Conservation (phyloP, 1,140 invertebrate genomes). For the Magallana angulata region DNA sequence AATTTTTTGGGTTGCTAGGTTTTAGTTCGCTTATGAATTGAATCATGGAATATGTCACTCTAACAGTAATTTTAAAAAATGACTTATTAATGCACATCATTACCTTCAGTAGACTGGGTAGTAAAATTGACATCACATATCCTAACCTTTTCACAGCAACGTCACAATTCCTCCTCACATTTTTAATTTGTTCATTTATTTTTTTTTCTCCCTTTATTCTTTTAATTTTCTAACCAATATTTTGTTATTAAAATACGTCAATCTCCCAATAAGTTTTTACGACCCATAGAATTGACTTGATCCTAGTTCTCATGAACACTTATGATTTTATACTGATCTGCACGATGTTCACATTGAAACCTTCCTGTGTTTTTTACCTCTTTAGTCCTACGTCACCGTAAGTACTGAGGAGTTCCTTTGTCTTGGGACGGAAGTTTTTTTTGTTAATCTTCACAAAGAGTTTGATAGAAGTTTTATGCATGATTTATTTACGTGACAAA, state of each 20-base stretch:
- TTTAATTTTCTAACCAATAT: too few species aligned
- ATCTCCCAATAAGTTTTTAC: too few species aligned
- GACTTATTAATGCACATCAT: too few species aligned
- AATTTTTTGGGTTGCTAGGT: too few species aligned
- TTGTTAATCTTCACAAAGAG: conserved; percentile 7
- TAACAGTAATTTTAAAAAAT: too few species aligned
- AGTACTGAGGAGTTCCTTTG: conserved; percentile 4
- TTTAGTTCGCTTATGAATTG: too few species aligned
- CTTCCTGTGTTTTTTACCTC: conserved; percentile 41
- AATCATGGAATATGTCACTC: too few species aligned
- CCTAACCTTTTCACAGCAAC: not conserved
- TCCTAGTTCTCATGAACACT: not conserved
- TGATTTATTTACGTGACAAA: conserved; percentile 16
- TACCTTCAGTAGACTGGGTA: too few species aligned
- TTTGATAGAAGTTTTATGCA: conserved; percentile 30
- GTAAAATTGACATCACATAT: not conserved
- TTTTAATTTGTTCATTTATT: not conserved
- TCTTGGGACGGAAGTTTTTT: not conserved
- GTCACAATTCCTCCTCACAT: not conserved
- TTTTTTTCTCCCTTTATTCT: not conserved
- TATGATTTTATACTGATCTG: not conserved
- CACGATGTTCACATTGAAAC: conserved; percentile 22
- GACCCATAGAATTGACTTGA: too few species aligned
- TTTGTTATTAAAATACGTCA: too few species aligned
- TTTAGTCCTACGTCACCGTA: conserved; percentile 19